These are phyloP conservation scores for Trimorus sp. DNA, from an alignment of 2,888 invertebrate species.

Conservation along the genomic window DNA sequence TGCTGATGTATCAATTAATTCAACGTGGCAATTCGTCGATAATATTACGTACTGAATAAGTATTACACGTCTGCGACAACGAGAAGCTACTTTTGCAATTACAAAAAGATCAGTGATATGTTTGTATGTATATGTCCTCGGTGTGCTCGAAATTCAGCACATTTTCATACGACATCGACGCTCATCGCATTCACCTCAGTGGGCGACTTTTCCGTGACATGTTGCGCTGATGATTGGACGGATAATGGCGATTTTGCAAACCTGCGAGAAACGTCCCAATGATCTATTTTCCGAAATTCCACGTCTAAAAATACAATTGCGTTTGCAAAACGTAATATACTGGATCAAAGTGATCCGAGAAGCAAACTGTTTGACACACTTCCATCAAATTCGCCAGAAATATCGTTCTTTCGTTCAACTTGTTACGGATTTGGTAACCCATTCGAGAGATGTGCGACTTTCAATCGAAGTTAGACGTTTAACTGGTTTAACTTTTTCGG, in stretches of 20 bases:
- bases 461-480: no score
- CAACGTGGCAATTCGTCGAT: constrained; percentile 34
- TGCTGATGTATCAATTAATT: constrained; percentile 35
- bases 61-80: constrained; percentile 45
- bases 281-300: no score
- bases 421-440: no score
- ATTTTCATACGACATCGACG: constrained; percentile 46
- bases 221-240: neutral
- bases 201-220: constrained; percentile 15
- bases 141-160: constrained; percentile 8
- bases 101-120: constrained; percentile 27
- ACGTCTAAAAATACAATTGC: no score
- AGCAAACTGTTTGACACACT: no score
- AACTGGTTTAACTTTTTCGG: no score
- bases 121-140: constrained; percentile 28
- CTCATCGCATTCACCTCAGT: constrained; percentile 21
- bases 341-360: no score
- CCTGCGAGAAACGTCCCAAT: no score
- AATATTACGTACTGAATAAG: constrained; percentile 24
- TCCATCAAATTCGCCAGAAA: no score
- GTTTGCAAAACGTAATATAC: no score
- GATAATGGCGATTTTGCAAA: neutral
- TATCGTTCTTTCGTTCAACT: no score
- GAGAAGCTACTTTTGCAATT: constrained; percentile 44
- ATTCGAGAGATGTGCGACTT: no score